phyloP scores from a whole-genome alignment of 2,888 invertebrate species.

The Drosophila algonquin region DNA sequence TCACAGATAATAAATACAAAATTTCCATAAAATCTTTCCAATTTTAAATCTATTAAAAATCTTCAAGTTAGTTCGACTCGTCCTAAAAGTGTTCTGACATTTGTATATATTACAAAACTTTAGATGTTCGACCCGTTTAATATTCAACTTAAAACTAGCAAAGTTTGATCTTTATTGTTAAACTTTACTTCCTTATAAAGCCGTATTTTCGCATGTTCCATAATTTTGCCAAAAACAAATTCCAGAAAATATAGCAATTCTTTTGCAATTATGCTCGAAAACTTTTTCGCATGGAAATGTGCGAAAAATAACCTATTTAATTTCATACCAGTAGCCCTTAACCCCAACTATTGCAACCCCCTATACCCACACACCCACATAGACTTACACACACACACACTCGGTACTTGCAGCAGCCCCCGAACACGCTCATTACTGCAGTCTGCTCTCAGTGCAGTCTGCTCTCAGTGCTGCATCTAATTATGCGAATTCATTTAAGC shows the following conservation, averaged over 20 bases:
- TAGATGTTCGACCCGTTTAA: neutral
- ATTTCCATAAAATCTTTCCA: no score
- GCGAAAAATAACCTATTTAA: conserved; percentile 1
- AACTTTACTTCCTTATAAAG: conserved; percentile 8
- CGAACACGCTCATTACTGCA: conserved; percentile 27
- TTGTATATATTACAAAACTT: neutral
- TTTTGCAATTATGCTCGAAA: neutral
- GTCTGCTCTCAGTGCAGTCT: conserved; percentile 20
- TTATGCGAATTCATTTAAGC: conserved; percentile 79
- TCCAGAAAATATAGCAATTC: neutral
- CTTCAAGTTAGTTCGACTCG: no score
- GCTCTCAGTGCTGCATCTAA: conserved; percentile 61
- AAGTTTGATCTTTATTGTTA: conserved; percentile 3
- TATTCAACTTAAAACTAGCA: neutral
- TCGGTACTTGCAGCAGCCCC: neutral
- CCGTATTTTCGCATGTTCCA: conserved; percentile 6
- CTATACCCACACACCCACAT: neutral
- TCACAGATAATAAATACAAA: no score
- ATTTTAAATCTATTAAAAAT: no score
- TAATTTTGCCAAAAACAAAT: neutral
- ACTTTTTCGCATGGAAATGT: conserved; percentile 22
- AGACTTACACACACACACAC: no score
- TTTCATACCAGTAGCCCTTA: conserved; percentile 14
- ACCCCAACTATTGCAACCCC: conserved; percentile 14
- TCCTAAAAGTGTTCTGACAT: neutral